Conservation (phyloP, 2,113 vertebrate species). For the Triplophysa rosa region DNA sequence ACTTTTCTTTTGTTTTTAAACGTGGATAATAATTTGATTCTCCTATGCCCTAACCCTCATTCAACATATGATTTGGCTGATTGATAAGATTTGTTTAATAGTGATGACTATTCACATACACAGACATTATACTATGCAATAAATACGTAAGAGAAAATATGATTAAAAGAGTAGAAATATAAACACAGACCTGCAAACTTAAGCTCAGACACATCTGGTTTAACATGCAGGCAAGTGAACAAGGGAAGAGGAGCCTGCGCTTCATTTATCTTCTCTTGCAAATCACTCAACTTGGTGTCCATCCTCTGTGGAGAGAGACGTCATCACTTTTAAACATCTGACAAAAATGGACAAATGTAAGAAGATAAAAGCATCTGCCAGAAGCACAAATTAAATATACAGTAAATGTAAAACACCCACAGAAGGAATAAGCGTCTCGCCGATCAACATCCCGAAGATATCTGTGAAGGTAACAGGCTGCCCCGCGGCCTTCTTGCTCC, state of each 20-base stretch:
- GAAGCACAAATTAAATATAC: too few relatives aligned
- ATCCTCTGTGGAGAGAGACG: constrained; percentile 80
- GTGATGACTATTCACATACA: too few relatives aligned
- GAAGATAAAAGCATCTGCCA: background rate
- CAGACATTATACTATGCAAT: too few relatives aligned
- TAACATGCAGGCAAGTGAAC: constrained; percentile 96
- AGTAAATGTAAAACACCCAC: constrained; percentile 70
- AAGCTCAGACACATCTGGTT: constrained; percentile 96
- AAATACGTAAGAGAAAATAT: background rate
- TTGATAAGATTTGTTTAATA: too few relatives aligned
- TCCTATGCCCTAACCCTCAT: too few relatives aligned
- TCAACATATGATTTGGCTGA: too few relatives aligned
- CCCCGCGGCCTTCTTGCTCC: constrained; percentile 92
- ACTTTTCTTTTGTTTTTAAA: too few relatives aligned
- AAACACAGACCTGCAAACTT: constrained; percentile 92
- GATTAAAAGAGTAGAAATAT: background rate
- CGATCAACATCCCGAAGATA: constrained; percentile 97
- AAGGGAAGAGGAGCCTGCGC: constrained; percentile 88
- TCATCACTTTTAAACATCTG: too few relatives aligned
- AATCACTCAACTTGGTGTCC: constrained; percentile 84
- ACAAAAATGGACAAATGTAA: background rate
- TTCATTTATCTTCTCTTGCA: constrained; percentile 84
- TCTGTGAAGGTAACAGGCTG: constrained; percentile 98
- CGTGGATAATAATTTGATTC: too few relatives aligned
- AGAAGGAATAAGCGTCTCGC: constrained; percentile 90